Evolutionary conservation across 2,113 vertebrate genomes (phyloP).

Genomic region (Gorsachius goisagi): DNA sequence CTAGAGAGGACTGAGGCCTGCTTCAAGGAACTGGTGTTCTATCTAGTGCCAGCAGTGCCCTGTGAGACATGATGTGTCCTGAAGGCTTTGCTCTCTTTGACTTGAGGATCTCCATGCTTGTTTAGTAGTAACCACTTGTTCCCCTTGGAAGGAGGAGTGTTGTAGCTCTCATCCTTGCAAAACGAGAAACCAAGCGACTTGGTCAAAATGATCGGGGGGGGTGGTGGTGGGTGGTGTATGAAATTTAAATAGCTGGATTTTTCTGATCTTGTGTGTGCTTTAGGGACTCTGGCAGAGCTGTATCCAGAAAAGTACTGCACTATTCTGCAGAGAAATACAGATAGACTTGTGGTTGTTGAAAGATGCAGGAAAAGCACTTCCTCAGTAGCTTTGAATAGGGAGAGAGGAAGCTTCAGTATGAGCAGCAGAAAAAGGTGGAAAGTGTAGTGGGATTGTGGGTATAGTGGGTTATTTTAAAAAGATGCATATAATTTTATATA

Average conservation of each 20-base stretch:
- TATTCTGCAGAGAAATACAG: not conserved
- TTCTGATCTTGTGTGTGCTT: not conserved
- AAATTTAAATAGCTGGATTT: not conserved
- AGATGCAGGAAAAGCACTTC: not conserved
- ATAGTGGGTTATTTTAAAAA: not conserved
- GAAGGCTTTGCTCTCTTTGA: not conserved
- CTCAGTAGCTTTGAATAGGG: not conserved
- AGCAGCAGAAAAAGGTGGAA: not conserved
- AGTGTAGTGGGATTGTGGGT: not conserved
- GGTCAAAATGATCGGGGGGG: not conserved
- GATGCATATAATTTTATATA: not conserved
- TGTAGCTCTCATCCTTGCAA: not conserved
- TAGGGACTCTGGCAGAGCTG: not conserved
- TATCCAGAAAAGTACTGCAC: not conserved
- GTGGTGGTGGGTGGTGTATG: no score
- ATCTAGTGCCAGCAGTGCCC: not conserved
- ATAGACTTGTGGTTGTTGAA: not conserved
- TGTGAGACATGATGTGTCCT: not conserved
- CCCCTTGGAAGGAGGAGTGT: not conserved
- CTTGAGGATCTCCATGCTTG: not conserved
- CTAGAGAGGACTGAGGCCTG: not conserved
- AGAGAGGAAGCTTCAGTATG: not conserved
- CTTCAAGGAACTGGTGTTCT: not conserved
- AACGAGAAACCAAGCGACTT: not conserved
- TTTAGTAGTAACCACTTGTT: not conserved